These are phyloP conservation scores for Etia nguti DNA, from an alignment of 2,113 vertebrate genomes.

Conservation along the genomic window DNA sequence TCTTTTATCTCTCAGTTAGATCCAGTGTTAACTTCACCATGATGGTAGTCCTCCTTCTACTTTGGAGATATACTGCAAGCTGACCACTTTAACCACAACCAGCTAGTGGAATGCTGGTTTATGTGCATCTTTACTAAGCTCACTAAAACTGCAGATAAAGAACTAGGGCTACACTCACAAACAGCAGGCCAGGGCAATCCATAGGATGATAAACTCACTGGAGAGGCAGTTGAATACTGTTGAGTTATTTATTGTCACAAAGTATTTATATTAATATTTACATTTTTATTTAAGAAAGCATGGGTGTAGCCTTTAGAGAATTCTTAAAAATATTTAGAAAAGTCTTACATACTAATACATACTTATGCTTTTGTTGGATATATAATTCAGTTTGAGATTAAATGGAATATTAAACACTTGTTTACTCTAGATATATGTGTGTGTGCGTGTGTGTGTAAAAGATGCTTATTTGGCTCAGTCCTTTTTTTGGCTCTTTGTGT, in stretches of 20 bases:
- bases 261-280: neutral
- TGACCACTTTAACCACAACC: neutral
- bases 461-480: neutral
- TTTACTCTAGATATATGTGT: neutral
- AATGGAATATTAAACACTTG: neutral
- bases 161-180: neutral
- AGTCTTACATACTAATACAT: accelerated
- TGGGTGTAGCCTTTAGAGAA: neutral
- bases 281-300: neutral
- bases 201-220: neutral
- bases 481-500: neutral
- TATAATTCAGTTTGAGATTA: neutral
- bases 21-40: neutral
- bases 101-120: neutral
- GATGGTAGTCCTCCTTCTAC: neutral
- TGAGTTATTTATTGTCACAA: neutral
- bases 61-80: neutral
- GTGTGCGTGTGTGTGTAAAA: neutral
- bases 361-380: neutral
- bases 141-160: neutral
- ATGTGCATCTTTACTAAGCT: neutral
- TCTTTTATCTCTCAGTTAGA: neutral
- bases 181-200: neutral
- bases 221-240: neutral
- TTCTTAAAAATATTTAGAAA: neutral